Evolutionary conservation across 2,113 vertebrate genomes (phyloP), one percentile per base, ranked within the genome.

Genomic region (Holacanthus passer): DNA sequence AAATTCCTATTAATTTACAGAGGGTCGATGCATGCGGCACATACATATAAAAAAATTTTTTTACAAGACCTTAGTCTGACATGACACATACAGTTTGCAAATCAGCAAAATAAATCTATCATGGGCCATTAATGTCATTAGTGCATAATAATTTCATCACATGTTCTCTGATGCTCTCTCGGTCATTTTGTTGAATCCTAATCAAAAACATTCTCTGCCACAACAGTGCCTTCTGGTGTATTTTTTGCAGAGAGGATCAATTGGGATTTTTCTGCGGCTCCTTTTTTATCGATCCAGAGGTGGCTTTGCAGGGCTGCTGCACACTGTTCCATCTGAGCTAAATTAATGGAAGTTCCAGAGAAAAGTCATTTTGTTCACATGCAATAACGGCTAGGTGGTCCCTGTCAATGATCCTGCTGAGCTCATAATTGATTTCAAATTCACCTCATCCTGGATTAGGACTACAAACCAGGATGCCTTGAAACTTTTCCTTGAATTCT

Each of bases 401-500:
- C 73, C 58, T 60, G 77, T 89, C 86, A 89, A 88, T 88, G 87
- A 78, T 78, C 76, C 67, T 41, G 31, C 74, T 41, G 67, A 59
- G 43, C 52, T 87, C 48, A 78, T 80, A 86, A 86, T 77, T 89
- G 37, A 85, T 84, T 88, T 72, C 8, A 87, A 85, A 91, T 81
- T 62, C 60, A 75, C 22, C 56, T 70, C 37, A 52, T 74, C 63
- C 45, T 50, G 29, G 55, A 83, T 76, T 55, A 64, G 7, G 4
- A 35, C 47, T 37, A 69, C 39, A 50, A 58, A 79, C 39, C 63
- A 37, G 37, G 20, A 22, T 4, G 12, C 31, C 22, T 41, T 66
- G 12, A 79, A 69, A 80, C 27, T 45, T 74, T 62, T 62, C 45
- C 27, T 11, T 62, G 19, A 66, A 64, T 56, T 60, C 41, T 17